phyloP scores from a whole-genome alignment of 1,140 invertebrate genomes.

The Nebria ingens region DNA sequence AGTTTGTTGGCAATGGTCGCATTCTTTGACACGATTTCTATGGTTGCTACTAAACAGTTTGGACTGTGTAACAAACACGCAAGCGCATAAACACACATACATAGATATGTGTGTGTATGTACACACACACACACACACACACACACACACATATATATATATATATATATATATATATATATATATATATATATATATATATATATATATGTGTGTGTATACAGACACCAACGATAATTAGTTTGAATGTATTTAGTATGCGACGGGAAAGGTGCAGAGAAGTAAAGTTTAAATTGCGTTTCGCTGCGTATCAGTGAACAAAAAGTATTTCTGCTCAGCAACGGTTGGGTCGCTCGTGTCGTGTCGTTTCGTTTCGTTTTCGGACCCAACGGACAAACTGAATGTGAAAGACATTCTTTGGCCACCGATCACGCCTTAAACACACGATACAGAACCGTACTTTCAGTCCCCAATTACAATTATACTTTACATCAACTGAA shows the following conservation, averaged over 20 bases:
- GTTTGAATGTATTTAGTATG: conserved; percentile 6
- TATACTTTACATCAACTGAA: too few species aligned
- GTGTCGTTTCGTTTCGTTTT: too few species aligned
- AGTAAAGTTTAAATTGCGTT: conserved; percentile 8
- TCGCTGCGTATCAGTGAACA: conserved; percentile 2
- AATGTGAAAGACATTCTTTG: not conserved
- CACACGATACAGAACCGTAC: not conserved
- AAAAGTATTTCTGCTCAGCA: not conserved
- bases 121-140: too few species aligned
- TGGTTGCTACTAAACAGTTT: not conserved
- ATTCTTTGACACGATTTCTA: conserved; percentile 1
- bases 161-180: too few species aligned
- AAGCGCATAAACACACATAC: too few species aligned
- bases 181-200: too few species aligned
- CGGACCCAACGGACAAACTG: not conserved
- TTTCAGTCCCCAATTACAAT: too few species aligned
- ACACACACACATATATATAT: too few species aligned
- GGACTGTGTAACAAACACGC: too few species aligned
- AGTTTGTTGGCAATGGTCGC: conserved; percentile 5
- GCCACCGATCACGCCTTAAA: not conserved
- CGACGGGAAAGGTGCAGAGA: not conserved
- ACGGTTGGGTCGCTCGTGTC: too few species aligned
- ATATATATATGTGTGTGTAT: too few species aligned
- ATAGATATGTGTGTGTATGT: too few species aligned
- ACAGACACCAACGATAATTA: conserved; percentile 2